These are phyloP conservation scores for Gallinago media DNA, from an alignment of 2,113 vertebrate genomes.

Conservation along the genomic window DNA sequence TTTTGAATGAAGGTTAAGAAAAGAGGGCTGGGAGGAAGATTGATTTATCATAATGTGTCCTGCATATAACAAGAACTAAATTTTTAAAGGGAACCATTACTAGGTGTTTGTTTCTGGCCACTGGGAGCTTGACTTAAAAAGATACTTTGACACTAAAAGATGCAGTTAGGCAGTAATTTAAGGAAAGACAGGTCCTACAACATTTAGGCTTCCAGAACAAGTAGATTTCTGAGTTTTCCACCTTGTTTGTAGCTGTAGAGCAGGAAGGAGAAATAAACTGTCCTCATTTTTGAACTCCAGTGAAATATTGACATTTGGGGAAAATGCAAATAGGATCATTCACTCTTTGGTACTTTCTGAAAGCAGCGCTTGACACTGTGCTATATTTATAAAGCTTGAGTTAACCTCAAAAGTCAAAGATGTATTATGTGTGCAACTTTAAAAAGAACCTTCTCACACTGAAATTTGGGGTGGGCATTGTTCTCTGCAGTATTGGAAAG, in stretches of 20 bases:
- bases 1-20: background rate
- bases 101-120: background rate
- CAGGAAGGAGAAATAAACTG: background rate
- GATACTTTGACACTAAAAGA: background rate
- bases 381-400: constrained; percentile 18
- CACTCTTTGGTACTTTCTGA: background rate
- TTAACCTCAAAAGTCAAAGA: constrained; percentile 43
- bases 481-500: background rate
- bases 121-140: background rate
- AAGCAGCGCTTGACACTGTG: constrained; percentile 14
- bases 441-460: background rate
- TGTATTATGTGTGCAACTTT: background rate
- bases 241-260: background rate
- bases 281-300: background rate
- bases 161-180: background rate
- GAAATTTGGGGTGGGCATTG: background rate
- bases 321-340: constrained; percentile 7
- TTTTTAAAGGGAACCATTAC: background rate
- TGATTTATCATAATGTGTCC: background rate
- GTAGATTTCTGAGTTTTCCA: background rate
- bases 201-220: background rate
- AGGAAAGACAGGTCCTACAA: background rate
- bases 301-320: background rate
- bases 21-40: background rate
- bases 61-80: background rate